phyloP scores from a whole-genome alignment of 2,113 vertebrate genomes.

The Amphiprion percula region DNA sequence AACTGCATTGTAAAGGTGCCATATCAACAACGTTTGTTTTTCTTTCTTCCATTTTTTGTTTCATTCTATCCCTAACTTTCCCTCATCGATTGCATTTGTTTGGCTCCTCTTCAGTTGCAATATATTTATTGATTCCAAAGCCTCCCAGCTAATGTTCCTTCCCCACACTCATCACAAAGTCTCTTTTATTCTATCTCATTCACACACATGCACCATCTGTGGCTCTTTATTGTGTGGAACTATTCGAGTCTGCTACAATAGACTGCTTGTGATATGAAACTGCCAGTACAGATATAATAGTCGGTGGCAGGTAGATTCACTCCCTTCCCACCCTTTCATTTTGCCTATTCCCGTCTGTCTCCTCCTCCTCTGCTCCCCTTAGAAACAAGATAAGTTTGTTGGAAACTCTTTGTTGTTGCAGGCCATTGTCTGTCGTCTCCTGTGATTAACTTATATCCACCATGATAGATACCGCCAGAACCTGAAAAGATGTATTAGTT shows the following conservation, averaged over 20 bases:
- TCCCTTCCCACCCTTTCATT: constrained; percentile 17
- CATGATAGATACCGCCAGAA: constrained; percentile 35
- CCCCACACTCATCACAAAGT: background rate
- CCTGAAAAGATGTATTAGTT: constrained; percentile 63
- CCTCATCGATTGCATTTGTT: background rate
- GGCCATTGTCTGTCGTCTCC: constrained; percentile 43
- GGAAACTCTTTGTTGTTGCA: constrained; percentile 51
- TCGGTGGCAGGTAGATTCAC: constrained; percentile 12
- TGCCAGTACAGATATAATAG: constrained; percentile 30
- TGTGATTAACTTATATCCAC: constrained; percentile 56
- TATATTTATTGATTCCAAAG: constrained; percentile 15
- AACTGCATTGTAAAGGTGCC: too few species aligned
- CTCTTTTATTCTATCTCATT: background rate
- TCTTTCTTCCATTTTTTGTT: background rate
- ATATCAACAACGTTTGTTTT: too few species aligned
- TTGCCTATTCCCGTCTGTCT: constrained; percentile 5
- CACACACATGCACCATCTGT: constrained; percentile 12
- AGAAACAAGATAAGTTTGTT: constrained; percentile 58
- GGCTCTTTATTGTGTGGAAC: constrained; percentile 5
- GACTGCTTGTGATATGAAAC: constrained; percentile 39
- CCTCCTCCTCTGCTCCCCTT: background rate
- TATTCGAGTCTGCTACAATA: constrained; percentile 22
- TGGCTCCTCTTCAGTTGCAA: background rate
- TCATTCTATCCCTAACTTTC: background rate
- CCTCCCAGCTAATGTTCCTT: background rate